Base-by-base conservation (phyloP, 2,888 invertebrate species). In the Agrochola litura region DNA sequence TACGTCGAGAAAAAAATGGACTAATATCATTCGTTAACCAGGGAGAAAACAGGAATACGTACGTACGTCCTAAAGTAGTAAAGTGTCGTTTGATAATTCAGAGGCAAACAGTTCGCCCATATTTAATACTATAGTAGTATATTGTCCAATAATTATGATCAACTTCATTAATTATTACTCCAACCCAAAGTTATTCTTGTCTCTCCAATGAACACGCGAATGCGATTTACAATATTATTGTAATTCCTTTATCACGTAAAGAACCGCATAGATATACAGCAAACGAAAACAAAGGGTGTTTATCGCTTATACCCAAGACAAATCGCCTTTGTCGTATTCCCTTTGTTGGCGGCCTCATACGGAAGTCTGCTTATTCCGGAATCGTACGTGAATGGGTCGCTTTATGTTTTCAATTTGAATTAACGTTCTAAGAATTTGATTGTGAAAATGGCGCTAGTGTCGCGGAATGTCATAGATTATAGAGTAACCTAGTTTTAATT, bases 361-460 rank as follows among this genome's bases (percentile, higher is more conserved):
- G 87, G 87, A 89, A 87, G 74, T 84, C 69, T 19, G 12, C 52
- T 60, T 68, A 80, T 84, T 83, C 82, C 84, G 79, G 73, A 86
- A 64, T 71, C 43, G 68, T 66, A 84, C 82, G 83, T 88, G 89
- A 88, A 89, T 89, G 81, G 82, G 68, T 16, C 60, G 78, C 83
- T 77, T 86, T 88, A 84, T 87, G 67, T 79, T 68, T 79, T 69
- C 60, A 60, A 78, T 83, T 82, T 73, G 70, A 83, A 86, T 78
- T 73, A 63, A 76, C 60, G 72, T 81, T 73, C 72, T 67, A 58
- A 46, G 49, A 86, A 66, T 86, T 69, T 60, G 64, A 25, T 22
- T 16, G 37, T 56, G 46, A 84, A 60, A 80, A 77, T 72, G 76
- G 79, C 79, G 84, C 60, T 83, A 78, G 78, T 86, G 83, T 86